phyloP scores from a whole-genome alignment of 2,888 invertebrate species.

The Empis livida region DNA sequence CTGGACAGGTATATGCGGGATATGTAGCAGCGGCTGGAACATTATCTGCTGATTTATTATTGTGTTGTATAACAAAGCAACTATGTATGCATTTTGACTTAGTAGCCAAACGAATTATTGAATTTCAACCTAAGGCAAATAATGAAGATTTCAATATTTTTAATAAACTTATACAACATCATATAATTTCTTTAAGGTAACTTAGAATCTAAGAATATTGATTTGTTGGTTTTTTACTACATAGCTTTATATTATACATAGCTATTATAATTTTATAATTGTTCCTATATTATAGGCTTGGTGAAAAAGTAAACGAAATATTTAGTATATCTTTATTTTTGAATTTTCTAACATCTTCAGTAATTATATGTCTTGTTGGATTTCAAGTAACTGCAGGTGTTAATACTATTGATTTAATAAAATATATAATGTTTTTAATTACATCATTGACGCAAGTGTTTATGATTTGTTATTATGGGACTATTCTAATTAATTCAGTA shows the following conservation, averaged over 20 bases:
- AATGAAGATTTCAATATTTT: constrained; percentile 16
- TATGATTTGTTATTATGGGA: constrained; percentile 27
- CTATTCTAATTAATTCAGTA: constrained; percentile 25
- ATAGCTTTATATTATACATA: too few species aligned
- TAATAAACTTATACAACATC: constrained; percentile 16
- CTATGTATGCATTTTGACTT: constrained; percentile 29
- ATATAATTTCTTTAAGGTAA: constrained; percentile 18
- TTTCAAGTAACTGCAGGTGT: constrained; percentile 26
- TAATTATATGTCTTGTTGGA: constrained; percentile 29
- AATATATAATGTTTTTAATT: constrained; percentile 24
- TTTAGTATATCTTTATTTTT: constrained; percentile 20
- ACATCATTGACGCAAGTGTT: constrained; percentile 26
- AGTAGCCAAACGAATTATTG: constrained; percentile 15
- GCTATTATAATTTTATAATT: too few species aligned
- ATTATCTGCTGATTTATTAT: constrained; percentile 24
- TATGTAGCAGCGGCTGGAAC: constrained; percentile 22
- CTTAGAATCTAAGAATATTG: too few species aligned
- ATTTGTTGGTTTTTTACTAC: too few species aligned
- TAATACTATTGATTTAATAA: constrained; percentile 20
- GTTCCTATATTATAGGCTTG: constrained; percentile 18
- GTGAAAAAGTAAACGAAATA: constrained; percentile 20
- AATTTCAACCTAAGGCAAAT: constrained; percentile 12
- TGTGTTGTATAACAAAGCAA: constrained; percentile 23
- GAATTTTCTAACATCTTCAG: constrained; percentile 28
- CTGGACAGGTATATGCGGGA: constrained; percentile 20